Evolutionary conservation across 2,797 vertebrate genomes (phyloP), one percentile per base, ranked within the genome.

Genomic region (Tapera naevia): DNA sequence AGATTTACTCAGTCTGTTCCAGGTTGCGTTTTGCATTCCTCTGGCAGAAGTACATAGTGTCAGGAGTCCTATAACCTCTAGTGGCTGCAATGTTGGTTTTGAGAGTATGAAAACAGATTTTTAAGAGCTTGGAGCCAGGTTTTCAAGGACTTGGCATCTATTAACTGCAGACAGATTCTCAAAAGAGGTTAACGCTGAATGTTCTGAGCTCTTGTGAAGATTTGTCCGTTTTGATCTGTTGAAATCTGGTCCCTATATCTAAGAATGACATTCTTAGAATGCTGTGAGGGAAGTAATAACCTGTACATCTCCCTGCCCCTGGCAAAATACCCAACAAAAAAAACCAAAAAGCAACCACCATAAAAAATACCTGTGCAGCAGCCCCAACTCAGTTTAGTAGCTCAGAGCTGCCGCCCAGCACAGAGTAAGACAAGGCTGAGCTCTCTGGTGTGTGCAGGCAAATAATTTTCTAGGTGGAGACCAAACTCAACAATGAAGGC

Each of bases 151-250:
- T 95, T 95, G 91, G 72, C 89, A 70, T 79, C 85, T 84, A 7
- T 79, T 79, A 95, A 75, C 2, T 76, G 39, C 70, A 58, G 76
- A 67, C 94, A 93, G 66, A 70, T 92, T 95, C 95, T 95, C 76
- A 39, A 53, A 89, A 73, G 46, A 88, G 62, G 54, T 89, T 91
- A 88, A 82, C 67, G 89, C 82, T 80, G 66, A 39, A 66, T 93
- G 76, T 96, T 92, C 91, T 75, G 72, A 91, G 82, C 76, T 69
- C 43, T 86, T 72, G 53, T 56, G 84, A 92, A 94, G 80, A 92
- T 80, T 69, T 70, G 85, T 84, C 92, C 94, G 60, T 89, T 95
- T 92, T 91, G 67, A 65, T 95, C 57, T 43, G 58, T 69, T 80
- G 46, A 88, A 93, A 88, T 88, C 66, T 86, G 76, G 33, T 83